Percentiles rank a stretch among this genome's conserved stretches.
Conservation (phyloP, 2,113 vertebrate genomes). For the Herpailurus yagouaroundi region DNA sequence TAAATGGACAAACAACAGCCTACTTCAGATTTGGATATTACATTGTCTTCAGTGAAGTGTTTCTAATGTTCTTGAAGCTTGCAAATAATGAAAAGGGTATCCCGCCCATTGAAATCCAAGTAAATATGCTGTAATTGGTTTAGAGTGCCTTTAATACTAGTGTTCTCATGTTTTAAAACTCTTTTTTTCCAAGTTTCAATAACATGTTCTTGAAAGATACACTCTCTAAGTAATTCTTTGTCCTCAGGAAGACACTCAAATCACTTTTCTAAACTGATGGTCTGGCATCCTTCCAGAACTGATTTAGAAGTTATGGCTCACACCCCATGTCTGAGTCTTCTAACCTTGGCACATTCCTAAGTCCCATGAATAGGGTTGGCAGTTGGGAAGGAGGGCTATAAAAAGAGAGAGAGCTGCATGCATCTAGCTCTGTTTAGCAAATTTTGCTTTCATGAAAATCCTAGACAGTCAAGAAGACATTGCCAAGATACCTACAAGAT, state of each 20-base stretch:
- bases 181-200: conserved; percentile 76
- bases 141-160: conserved; percentile 79
- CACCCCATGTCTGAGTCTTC: conserved; percentile 74
- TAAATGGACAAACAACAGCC: conserved; percentile 68
- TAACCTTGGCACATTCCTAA: conserved; percentile 81
- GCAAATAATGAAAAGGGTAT: conserved; percentile 78
- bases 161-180: conserved; percentile 78
- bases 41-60: conserved; percentile 63
- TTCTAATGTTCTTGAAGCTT: conserved; percentile 77
- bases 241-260: conserved; percentile 78
- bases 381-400: conserved; percentile 74
- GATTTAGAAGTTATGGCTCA: conserved; percentile 81
- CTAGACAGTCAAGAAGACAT: conserved; percentile 71
- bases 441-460: conserved; percentile 78
- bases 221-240: conserved; percentile 81
- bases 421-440: conserved; percentile 72
- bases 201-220: conserved; percentile 77
- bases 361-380: conserved; percentile 78
- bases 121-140: conserved; percentile 80
- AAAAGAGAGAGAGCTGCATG: conserved; percentile 74
- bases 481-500: conserved; percentile 61
- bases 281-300: conserved; percentile 76
- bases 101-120: conserved; percentile 72
- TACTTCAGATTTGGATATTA: conserved; percentile 65
- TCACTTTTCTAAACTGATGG: conserved; percentile 80